A percentile compares a stretch with the other conserved stretches of the same genome.
Evolutionary conservation across 1,140 invertebrate species (phyloP).

Genomic region (Galendromus occidentalis): DNA sequence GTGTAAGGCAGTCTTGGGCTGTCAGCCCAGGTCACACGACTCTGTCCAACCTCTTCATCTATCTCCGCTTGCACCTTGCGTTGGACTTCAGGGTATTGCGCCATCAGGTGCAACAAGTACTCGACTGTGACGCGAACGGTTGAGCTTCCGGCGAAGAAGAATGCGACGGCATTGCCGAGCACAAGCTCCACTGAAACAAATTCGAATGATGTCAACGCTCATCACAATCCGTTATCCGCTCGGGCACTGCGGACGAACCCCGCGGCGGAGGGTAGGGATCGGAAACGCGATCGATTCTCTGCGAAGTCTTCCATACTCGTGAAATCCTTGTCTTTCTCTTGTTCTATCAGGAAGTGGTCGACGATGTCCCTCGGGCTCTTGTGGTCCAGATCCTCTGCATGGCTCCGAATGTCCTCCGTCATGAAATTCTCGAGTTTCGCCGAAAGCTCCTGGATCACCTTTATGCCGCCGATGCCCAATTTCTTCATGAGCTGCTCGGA

Average conservation of each 20-base stretch:
- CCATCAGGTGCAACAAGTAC: conserved; percentile 20
- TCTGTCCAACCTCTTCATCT: conserved; percentile 18
- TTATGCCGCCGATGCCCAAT: not conserved
- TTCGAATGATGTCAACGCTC: no score
- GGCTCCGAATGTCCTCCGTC: conserved; percentile 9
- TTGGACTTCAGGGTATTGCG: conserved; percentile 19
- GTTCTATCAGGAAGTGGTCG: conserved; percentile 8
- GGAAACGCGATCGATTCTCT: no score
- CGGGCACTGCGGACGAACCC: no score
- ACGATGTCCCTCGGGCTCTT: conserved; percentile 12
- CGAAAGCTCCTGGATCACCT: not conserved
- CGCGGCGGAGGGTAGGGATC: not conserved
- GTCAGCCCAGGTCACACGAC: conserved; percentile 18
- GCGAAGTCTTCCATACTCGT: not conserved
- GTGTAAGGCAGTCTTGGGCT: conserved; percentile 19
- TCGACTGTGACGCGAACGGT: conserved; percentile 19
- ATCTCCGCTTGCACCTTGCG: conserved; percentile 20
- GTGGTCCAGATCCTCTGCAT: not conserved
- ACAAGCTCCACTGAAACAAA: conserved; percentile 15
- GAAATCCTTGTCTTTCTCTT: not conserved
- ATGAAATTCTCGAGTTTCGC: not conserved
- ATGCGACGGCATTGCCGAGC: conserved; percentile 12
- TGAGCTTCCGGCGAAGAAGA: conserved; percentile 22
- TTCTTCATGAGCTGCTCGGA: not conserved
- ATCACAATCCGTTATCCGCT: no score